Evolutionary conservation across 2,888 invertebrate genomes (phyloP).

Genomic region (Drosophila lacicola): DNA sequence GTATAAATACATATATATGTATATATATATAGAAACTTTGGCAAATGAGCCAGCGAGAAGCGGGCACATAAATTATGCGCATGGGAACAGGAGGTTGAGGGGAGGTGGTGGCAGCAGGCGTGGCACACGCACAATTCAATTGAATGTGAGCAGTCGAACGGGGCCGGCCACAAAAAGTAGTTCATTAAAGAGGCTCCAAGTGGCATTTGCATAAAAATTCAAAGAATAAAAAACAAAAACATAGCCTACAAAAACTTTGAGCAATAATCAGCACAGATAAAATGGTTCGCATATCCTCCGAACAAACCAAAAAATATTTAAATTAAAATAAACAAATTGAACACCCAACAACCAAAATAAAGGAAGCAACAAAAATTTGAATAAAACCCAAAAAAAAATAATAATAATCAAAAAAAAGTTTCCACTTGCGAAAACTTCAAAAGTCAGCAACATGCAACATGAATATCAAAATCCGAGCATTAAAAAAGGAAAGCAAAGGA

Average conservation of each 20-base stretch:
- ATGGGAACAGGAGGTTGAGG: conserved; percentile 2
- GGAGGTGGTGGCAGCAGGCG: conserved; percentile 15
- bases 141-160: conserved; percentile 50
- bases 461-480: conserved; percentile 72
- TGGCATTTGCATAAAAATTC: conserved; percentile 63
- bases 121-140: conserved; percentile 72
- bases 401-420: conserved; percentile 59
- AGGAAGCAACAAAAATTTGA: conserved; percentile 10
- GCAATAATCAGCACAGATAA: conserved; percentile 43
- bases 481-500: conserved; percentile 26
- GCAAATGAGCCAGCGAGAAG: conserved; percentile 62
- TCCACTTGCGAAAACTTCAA: conserved; percentile 72
- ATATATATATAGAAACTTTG: conserved; percentile 56
- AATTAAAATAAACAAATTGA: conserved; percentile 75
- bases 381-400: conserved; percentile 12
- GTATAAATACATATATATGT: neutral
- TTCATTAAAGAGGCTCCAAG: conserved; percentile 66
- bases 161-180: conserved; percentile 61
- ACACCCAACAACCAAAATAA: conserved; percentile 5
- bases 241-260: conserved; percentile 21
- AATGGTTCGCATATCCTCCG: conserved; percentile 29
- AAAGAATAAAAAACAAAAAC: conserved; percentile 10
- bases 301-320: conserved; percentile 60
- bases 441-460: conserved; percentile 80
- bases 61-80: conserved; percentile 61